phyloP scores from a whole-genome alignment of 1,140 invertebrate species.

The Zophobas atratus region DNA sequence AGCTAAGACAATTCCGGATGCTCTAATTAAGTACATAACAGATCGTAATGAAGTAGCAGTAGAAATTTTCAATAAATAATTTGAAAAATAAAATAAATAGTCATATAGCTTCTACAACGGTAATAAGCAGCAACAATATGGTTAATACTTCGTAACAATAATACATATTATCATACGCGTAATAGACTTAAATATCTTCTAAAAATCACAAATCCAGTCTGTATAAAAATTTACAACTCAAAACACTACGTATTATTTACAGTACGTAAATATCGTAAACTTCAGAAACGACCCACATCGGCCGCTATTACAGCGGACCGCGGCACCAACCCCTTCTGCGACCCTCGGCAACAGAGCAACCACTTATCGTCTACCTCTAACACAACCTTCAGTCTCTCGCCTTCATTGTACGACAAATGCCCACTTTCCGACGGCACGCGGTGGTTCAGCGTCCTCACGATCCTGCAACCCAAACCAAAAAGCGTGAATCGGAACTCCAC shows the following conservation, averaged over 20 bases:
- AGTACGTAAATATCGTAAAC: conserved; percentile 20
- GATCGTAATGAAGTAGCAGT: not conserved
- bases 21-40: conserved; percentile 32
- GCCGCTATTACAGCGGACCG: conserved; percentile 76
- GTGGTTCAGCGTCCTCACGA: conserved; percentile 82
- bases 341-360: conserved; percentile 82
- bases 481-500: conserved; percentile 5
- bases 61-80: conserved; percentile 8
- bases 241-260: conserved; percentile 51
- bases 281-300: conserved; percentile 59
- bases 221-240: conserved; percentile 53
- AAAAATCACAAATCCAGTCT: conserved; percentile 59
- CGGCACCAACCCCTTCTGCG: conserved; percentile 85
- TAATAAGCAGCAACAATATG: conserved; percentile 55
- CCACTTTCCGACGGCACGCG: conserved; percentile 82
- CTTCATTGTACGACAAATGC: conserved; percentile 85
- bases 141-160: conserved; percentile 51
- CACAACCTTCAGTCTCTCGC: conserved; percentile 81
- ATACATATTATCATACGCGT: conserved; percentile 30
- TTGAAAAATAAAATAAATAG: conserved; percentile 42
- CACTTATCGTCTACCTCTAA: conserved; percentile 85
- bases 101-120: conserved; percentile 47
- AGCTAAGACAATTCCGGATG: not conserved
- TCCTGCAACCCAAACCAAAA: conserved; percentile 70
- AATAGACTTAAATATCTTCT: conserved; percentile 52